Evolutionary conservation across 1,140 invertebrate genomes (phyloP).

Genomic region (Aphis craccivora): DNA sequence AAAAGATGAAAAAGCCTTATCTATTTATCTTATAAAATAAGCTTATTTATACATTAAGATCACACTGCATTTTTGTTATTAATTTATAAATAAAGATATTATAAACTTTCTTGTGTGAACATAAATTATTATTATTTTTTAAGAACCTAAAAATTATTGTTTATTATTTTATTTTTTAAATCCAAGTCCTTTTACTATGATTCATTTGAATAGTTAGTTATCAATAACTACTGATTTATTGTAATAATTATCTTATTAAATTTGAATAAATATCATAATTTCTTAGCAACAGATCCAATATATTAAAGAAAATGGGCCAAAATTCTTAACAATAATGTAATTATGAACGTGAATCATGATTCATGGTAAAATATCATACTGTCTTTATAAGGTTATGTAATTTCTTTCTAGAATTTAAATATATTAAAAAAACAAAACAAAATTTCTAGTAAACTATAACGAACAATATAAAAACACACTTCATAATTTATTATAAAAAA

Average conservation of each 20-base stretch:
- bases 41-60: background rate
- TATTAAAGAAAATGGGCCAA: background rate
- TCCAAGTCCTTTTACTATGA: background rate
- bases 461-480: background rate
- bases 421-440: background rate
- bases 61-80: background rate
- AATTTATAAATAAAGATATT: constrained; percentile 9
- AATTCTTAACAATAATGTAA: background rate
- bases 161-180: background rate
- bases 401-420: background rate
- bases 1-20: background rate
- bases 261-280: too few relatives aligned
- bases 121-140: background rate
- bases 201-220: background rate
- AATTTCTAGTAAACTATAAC: background rate
- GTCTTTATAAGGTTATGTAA: background rate
- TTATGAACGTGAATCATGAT: background rate
- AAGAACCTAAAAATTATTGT: background rate
- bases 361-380: background rate
- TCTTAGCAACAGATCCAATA: too few relatives aligned
- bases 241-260: too few relatives aligned
- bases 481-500: background rate
- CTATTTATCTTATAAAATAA: background rate
- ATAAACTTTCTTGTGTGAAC: background rate
- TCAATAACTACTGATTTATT: background rate